Base-by-base conservation (phyloP, 2,888 invertebrate genomes). In the Diaprepes abbreviatus region DNA sequence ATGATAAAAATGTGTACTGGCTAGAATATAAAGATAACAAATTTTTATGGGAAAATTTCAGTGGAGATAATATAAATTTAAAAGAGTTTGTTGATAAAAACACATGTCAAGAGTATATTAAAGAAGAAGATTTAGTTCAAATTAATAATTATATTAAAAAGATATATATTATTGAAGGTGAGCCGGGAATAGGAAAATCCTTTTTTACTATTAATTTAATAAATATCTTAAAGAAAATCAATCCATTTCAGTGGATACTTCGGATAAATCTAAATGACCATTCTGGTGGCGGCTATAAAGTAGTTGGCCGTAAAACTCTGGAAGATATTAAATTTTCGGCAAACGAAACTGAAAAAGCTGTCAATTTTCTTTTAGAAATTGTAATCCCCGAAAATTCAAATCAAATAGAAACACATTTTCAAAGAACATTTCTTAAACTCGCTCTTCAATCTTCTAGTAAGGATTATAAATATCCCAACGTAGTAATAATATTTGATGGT, bases 181-280 rank as follows among this genome's bases (percentile, higher is more conserved):
- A 69, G 33, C 45, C 68, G 10, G 72, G 72, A 9, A n/a, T 43
- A 5, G 72, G 72, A 35, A 72, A 72, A 57, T 72, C 72, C 2
- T 35, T 59, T 4, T 57, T 69, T 24, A 5, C 68, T 7, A 43
- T 43, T 4, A 60, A 45, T 35, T 52, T 66, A 28, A 19, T 55
- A 14, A 2, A n/a, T 14, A 59, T 52, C 21, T 40, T 58, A 14
- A 48, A 48, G 40, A 31, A 10, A 9, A 16, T n/a, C 1, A 14
- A 35, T 10, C 24, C 24, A 3, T 4, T 38, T 17, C 14, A 16
- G 2, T 54, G 38, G 33, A n/a, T 19, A 35, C 1, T 33, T 33
- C 10, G 48, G 1, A 48, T 48, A 4, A 48, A 28, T 28, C 24
- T 48, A 1, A 33, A 54, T 19, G 35, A 54, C 3, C 16, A 16